Conservation (phyloP, 53 echinoderm and acorn worm species). For the Crossaster papposus region DNA sequence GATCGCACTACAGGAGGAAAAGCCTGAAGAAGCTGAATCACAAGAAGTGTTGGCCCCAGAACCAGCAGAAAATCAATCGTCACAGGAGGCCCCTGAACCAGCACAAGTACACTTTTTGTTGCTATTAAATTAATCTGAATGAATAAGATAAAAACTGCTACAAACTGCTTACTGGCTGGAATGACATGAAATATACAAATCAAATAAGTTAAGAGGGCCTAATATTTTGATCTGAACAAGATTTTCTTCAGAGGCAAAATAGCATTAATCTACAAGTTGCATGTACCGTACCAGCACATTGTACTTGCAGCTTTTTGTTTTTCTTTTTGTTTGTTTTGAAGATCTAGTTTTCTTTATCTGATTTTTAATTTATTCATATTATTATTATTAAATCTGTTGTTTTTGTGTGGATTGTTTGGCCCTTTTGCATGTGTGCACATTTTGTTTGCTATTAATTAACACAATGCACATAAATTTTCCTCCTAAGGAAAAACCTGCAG, state of each 20-base stretch:
- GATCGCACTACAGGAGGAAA: conserved; percentile 30
- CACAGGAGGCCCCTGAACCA: conserved; percentile 46
- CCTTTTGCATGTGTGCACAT: not conserved
- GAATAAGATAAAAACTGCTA: no score
- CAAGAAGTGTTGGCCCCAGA: conserved; percentile 43
- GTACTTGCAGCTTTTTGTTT: not conserved
- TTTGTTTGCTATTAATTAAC: not conserved
- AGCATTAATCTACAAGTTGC: no score
- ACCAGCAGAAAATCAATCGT: conserved; percentile 41
- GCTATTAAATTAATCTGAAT: no score
- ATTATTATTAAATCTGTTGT: not conserved
- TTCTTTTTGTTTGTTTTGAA: not conserved
- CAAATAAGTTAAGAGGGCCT: no score
- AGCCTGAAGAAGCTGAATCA: conserved; percentile 2
- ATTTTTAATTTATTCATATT: not conserved
- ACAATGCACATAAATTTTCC: not conserved
- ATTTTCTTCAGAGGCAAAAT: no score
- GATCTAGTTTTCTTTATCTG: not conserved
- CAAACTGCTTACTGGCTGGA: no score
- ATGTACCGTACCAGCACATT: no score
- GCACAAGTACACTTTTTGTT: conserved; percentile 39
- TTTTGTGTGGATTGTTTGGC: not conserved
- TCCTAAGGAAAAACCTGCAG: conserved; percentile 16
- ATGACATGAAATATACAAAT: no score
- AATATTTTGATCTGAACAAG: no score